These are phyloP conservation scores for Alauda arvensis DNA, from an alignment of 2,797 vertebrate genomes.

Conservation along the genomic window DNA sequence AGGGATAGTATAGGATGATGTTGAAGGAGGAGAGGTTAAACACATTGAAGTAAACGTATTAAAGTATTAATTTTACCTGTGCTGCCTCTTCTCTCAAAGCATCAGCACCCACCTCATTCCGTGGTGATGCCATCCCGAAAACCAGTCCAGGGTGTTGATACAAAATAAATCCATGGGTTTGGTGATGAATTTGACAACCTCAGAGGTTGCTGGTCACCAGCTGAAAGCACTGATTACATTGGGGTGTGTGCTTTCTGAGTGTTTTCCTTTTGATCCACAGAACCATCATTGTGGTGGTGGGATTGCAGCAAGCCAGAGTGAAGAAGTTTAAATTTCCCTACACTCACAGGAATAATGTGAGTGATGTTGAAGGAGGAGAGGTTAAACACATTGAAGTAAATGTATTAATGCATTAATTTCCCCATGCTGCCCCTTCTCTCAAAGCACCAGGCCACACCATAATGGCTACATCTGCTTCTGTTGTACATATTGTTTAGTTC, in stretches of 20 bases:
- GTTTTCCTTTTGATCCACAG: not conserved
- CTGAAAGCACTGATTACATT: not conserved
- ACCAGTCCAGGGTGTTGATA: not conserved
- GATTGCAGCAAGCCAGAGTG: not conserved
- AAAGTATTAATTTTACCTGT: slow-evolving; percentile 16
- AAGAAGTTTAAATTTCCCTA: not conserved
- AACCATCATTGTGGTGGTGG: not conserved
- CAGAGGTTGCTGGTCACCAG: not conserved
- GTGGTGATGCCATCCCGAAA: slow-evolving; percentile 26
- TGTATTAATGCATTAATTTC: slow-evolving; percentile 26
- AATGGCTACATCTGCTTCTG: slow-evolving; percentile 62
- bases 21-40: slow-evolving; percentile 30
- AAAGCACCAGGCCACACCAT: slow-evolving; percentile 18
- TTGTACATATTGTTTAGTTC: slow-evolving; percentile 49
- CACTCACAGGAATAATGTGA: not conserved
- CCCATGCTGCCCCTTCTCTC: not conserved
- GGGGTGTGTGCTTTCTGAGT: not conserved
- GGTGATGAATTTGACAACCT: not conserved
- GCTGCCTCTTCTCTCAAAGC: slow-evolving; percentile 10
- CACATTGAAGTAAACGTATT: not conserved
- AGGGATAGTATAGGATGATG: no score
- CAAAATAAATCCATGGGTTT: not conserved
- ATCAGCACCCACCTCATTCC: not conserved
- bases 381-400: slow-evolving; percentile 14
- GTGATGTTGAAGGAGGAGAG: slow-evolving; percentile 1